Base-by-base conservation (phyloP, 2,797 vertebrate species). In the Eupleurogrammus muticus region DNA sequence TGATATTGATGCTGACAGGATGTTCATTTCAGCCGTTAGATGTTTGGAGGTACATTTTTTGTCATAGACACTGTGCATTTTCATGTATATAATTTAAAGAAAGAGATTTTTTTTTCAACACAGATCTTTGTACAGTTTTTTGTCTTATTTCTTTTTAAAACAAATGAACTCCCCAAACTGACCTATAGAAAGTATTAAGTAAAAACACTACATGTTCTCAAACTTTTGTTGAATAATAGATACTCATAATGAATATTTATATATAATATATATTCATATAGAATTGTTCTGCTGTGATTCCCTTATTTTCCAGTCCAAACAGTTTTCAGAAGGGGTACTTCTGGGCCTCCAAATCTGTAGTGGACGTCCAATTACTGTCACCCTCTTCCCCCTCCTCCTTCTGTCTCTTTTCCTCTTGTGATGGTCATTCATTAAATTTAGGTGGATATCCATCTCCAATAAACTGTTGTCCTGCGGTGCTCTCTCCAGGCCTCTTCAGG, bases 301-400 rank as follows among this genome's bases (percentile, higher is more conserved):
- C 21, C n/a, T n/a, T 2, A 62, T 13, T 17, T 46, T 56, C 9
- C 35, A 16, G 19, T 54, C 38, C 51, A 20, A 62, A 50, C 42
- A 0, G 50, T 51, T 49, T 65, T 54, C 2, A 4, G 49, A 59
- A 47, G 16, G 7, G 14, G 32, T 20, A 44, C 42, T 44, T 19
- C 46, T 28, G 28, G 54, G 36, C 47, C 35, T 73, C 47, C 57
- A 59, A 71, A 75, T 81, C 54, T 87, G 71, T 86, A 88, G 80
- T 82, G 77, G 84, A 84, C 77, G 61, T 72, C 76, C 81, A 85
- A 87, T 88, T 87, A 85, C 32, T 0, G 3, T 4, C 35, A 1
- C 20, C 17, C 10, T 2, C 46, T 28, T 35, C 50, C 16, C 35
- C 57, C 48, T 19, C 32, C 40, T 42, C 12, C 12, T 16, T 12